These are phyloP conservation scores for Fregata magnificens DNA, from an alignment of 2,113 vertebrate species.

Conservation along the genomic window DNA sequence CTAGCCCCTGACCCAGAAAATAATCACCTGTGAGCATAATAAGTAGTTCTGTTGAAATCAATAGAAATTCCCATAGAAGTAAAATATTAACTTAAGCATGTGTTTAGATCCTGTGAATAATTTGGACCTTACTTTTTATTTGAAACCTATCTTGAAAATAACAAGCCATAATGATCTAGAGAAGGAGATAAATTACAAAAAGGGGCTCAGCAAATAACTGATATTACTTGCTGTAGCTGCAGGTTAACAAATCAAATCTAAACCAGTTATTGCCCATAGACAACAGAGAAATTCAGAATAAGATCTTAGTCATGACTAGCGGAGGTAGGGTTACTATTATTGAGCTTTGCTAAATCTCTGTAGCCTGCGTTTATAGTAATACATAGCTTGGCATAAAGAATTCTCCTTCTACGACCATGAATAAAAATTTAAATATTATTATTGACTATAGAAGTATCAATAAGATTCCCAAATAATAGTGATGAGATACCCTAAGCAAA, in stretches of 20 bases:
- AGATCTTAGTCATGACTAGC: neutral
- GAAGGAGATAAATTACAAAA: neutral
- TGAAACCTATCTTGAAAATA: neutral
- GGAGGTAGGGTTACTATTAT: neutral
- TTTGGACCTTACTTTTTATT: neutral
- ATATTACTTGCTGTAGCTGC: neutral
- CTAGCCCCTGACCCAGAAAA: neutral
- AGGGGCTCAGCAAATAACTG: neutral
- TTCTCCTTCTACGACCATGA: neutral
- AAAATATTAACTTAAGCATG: neutral
- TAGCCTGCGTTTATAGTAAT: neutral
- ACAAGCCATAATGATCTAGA: neutral
- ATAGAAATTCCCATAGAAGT: neutral
- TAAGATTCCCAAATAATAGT: neutral
- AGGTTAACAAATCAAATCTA: neutral
- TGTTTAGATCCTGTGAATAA: neutral
- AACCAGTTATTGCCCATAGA: neutral
- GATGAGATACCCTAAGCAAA: neutral
- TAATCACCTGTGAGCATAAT: neutral
- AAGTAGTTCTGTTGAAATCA: constrained; percentile 10
- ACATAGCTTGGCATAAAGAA: neutral
- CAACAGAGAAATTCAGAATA: neutral
- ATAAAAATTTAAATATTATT: neutral
- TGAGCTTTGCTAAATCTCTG: neutral
- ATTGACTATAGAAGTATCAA: neutral